Conservation (phyloP, 2,888 invertebrate species). For the Nebria salina region DNA sequence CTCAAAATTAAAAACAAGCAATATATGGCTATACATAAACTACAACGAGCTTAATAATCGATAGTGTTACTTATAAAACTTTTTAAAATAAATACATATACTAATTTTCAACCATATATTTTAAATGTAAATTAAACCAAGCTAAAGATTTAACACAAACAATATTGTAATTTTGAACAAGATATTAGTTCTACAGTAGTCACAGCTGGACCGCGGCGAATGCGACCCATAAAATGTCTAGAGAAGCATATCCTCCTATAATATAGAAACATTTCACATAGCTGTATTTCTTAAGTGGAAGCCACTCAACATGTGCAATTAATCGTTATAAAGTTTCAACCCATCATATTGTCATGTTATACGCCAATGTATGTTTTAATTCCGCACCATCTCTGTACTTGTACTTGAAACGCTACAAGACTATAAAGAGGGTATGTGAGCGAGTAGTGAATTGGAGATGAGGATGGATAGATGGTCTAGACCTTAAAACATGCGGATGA, state of each 20-base stretch:
- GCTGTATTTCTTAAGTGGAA: not conserved
- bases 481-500: constrained; percentile 21
- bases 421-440: not conserved
- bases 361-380: not conserved
- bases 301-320: not conserved
- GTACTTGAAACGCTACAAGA: not conserved
- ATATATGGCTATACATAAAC: too few relatives aligned
- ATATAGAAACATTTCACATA: not conserved
- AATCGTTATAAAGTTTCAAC: not conserved
- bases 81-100: not conserved
- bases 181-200: not conserved
- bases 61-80: too few relatives aligned
- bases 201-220: not conserved
- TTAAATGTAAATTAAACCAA: too few relatives aligned
- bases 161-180: not conserved
- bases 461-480: not conserved
- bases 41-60: too few relatives aligned
- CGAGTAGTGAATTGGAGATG: not conserved
- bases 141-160: not conserved
- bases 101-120: too few relatives aligned
- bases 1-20: too few relatives aligned
- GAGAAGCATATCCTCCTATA: not conserved
- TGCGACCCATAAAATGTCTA: not conserved
- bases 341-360: not conserved
- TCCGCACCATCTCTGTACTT: constrained; percentile 5